These are phyloP conservation scores for Morpho achilles DNA, from an alignment of 2,888 invertebrate species.

Conservation along the genomic window DNA sequence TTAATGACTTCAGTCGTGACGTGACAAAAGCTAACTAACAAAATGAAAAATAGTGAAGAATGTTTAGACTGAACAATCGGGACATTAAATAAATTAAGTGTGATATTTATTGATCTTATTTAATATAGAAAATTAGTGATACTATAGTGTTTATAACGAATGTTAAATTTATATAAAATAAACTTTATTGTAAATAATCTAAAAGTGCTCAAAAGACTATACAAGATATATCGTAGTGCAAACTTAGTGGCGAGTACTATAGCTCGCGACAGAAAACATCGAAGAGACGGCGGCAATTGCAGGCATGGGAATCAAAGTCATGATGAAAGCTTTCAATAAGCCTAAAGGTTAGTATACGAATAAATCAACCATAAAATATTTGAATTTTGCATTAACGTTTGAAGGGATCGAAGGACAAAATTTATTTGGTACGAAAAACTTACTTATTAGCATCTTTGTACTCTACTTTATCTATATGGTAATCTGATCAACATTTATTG, in stretches of 20 bases:
- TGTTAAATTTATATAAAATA: conserved; percentile 18
- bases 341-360: conserved; percentile 83
- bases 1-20: conserved; percentile 55
- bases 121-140: conserved; percentile 40
- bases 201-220: conserved; percentile 35
- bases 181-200: conserved; percentile 18
- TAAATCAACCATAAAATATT: neutral
- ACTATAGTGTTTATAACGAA: conserved; percentile 31
- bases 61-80: conserved; percentile 61
- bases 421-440: too few relatives aligned
- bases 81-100: conserved; percentile 48
- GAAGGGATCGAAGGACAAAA: too few relatives aligned
- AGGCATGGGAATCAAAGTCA: conserved; percentile 93
- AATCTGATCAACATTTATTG: too few relatives aligned
- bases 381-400: too few relatives aligned
- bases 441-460: too few relatives aligned
- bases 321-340: conserved; percentile 92
- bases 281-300: conserved; percentile 70
- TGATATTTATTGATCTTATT: conserved; percentile 72
- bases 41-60: conserved; percentile 78
- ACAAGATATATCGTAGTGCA: conserved; percentile 20
- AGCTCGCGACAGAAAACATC: conserved; percentile 53
- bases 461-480: too few relatives aligned
- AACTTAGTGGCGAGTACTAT: conserved; percentile 35
- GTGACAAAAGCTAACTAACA: conserved; percentile 53